Evolutionary conservation across 2,888 invertebrate genomes (phyloP).

Genomic region (Nephrotoma flavescens): DNA sequence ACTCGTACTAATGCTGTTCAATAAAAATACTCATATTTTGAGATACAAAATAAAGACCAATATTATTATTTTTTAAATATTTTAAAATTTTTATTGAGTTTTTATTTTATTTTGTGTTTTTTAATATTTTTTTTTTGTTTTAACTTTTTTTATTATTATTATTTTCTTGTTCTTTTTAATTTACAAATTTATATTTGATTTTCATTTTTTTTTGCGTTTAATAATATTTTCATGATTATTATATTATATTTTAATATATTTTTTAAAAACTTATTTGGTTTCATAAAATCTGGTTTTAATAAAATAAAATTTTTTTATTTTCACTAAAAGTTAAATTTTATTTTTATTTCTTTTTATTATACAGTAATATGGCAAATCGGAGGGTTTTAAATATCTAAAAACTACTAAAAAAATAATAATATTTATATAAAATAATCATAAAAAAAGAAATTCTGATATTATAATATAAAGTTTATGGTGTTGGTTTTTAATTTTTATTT

Average conservation of each 20-base stretch:
- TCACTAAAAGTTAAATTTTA: neutral
- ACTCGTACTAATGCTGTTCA: too few relatives aligned
- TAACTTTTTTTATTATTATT: neutral
- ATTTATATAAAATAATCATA: neutral
- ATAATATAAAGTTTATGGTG: neutral
- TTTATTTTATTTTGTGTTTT: neutral
- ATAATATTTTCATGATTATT: neutral
- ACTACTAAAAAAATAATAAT: neutral
- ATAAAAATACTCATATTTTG: neutral
- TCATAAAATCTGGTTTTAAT: neutral
- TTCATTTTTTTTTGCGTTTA: neutral
- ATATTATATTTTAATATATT: neutral
- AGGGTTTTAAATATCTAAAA: slow-evolving; percentile 5
- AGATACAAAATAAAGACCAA: neutral
- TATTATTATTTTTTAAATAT: neutral
- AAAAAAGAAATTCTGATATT: neutral
- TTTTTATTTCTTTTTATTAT: neutral
- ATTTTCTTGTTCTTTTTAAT: neutral
- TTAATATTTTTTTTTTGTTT: neutral
- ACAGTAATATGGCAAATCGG: slow-evolving; percentile 5
- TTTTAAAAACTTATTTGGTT: slow-evolving; percentile 1
- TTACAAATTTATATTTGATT: neutral
- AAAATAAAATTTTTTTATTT: neutral
- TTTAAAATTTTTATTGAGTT: neutral
- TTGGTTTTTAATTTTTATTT: neutral